Evolutionary conservation across 37 sponge, comb jelly and placozoan species (phyloP).

Genomic region (Dysidea cf. avara): DNA sequence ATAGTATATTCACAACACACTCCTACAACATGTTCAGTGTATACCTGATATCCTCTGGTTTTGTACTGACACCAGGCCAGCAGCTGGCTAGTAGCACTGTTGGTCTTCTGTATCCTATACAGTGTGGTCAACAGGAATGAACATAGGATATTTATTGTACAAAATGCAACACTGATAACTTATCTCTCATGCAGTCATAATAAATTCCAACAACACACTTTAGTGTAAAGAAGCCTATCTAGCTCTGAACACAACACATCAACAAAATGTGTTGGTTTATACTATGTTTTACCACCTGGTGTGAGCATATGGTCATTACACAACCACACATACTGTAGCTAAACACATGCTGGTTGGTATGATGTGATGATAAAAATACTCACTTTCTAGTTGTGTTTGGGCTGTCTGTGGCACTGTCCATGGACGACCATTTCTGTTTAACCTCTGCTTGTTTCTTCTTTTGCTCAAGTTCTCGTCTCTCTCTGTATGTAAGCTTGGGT

Average conservation of each 20-base stretch:
- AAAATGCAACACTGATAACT: too few relatives aligned
- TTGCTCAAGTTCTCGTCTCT: conserved; percentile 42
- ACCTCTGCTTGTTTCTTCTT: conserved; percentile 13
- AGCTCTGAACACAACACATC: neutral
- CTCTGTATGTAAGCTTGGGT: conserved; percentile 43
- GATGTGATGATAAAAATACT: too few relatives aligned
- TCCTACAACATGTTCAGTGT: neutral
- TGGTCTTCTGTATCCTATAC: conserved; percentile 18
- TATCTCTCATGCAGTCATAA: too few relatives aligned
- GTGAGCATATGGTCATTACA: too few relatives aligned
- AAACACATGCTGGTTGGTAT: too few relatives aligned
- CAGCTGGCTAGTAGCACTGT: conserved; percentile 66
- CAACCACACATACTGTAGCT: too few relatives aligned
- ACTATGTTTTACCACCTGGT: too few relatives aligned
- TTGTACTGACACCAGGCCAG: conserved; percentile 82
- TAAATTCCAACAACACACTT: neutral
- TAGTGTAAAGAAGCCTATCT: neutral
- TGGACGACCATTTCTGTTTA: neutral
- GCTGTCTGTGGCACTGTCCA: neutral
- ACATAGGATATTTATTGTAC: too few relatives aligned
- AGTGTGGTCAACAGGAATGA: too few relatives aligned
- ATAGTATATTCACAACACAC: neutral
- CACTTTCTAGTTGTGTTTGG: neutral
- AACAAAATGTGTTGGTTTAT: too few relatives aligned
- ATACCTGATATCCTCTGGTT: conserved; percentile 74